These are phyloP conservation scores for Xenentodon cancila DNA, from an alignment of 2,797 vertebrate species.

Conservation along the genomic window DNA sequence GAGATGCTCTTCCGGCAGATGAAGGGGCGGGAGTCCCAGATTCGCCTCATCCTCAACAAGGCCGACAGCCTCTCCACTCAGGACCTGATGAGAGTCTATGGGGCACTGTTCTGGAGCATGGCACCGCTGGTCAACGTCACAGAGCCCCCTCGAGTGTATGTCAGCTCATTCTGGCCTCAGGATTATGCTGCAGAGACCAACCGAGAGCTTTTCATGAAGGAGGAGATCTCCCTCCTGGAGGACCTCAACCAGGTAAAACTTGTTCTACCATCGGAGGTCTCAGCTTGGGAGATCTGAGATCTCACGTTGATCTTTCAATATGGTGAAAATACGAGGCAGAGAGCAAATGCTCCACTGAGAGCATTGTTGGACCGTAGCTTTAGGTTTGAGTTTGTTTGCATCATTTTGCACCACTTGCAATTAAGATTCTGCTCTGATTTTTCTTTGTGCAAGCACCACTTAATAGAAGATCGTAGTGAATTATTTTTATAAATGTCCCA, in stretches of 20 bases:
- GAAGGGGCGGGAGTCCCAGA: slow-evolving; percentile 97
- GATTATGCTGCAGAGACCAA: slow-evolving; percentile 92
- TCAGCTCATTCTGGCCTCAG: slow-evolving; percentile 97
- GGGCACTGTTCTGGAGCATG: slow-evolving; percentile 97
- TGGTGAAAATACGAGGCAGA: too few species aligned
- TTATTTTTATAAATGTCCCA: not conserved
- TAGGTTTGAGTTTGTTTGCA: too few species aligned
- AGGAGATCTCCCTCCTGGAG: slow-evolving; percentile 95
- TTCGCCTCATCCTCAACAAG: slow-evolving; percentile 97
- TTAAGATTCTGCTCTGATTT: too few species aligned
- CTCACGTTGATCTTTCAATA: too few species aligned
- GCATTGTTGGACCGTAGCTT: too few species aligned
- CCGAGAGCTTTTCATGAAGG: slow-evolving; percentile 91
- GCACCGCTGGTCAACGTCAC: slow-evolving; percentile 96
- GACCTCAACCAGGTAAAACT: slow-evolving; percentile 89
- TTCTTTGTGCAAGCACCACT: too few species aligned
- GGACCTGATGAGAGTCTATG: slow-evolving; percentile 97
- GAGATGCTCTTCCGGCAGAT: slow-evolving; percentile 95
- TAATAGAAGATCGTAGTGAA: not conserved
- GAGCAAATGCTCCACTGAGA: too few species aligned
- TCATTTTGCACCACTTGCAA: too few species aligned
- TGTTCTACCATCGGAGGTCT: not conserved
- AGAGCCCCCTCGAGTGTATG: slow-evolving; percentile 94
- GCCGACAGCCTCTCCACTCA: slow-evolving; percentile 93
- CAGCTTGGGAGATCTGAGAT: too few species aligned